Base-by-base conservation (phyloP, 1,140 invertebrate species). In the Pseudomyrmex concolor region DNA sequence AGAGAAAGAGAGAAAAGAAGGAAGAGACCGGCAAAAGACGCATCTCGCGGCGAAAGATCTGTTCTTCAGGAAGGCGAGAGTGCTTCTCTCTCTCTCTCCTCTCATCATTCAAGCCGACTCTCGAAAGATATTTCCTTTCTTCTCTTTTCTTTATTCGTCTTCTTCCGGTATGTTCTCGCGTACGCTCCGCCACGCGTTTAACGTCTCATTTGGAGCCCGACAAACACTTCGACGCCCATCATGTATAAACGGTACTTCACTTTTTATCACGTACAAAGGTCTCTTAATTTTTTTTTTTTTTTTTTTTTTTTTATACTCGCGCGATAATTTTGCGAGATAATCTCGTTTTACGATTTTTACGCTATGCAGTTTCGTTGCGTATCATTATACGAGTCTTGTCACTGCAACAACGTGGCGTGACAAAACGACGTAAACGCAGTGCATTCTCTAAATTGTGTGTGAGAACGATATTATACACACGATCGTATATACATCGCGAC, bases 21-120 rank as follows among this genome's bases (percentile, higher is more conserved):
- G 10, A 50, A 73, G 60, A 86, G 22, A 77, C 83, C 54, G 66
- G 86, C 59, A 83, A 89, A 90, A 90, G 87, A 87, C 90, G 82
- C 82, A 83, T 84, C 82, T 78, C 50, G 10, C 67, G 85, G 84
- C 70, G 54, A 80, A 67, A 74, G 87, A 90, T 90, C 88, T 34
- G 86, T 54, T 78, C 54, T 70, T 84, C 34, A 34, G n/a, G 17
- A 73, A 82, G 55, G 5, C 59, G 70, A 82, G 68, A 82, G 70
- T 15, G 43, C 43, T 55, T 10, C 4, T 64, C 15, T 34, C 4
- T 64, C 15, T 34, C 17, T 78, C 76, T 78, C 43, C 51, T 59
- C 54, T 80, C 76, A 78, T 80, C 55, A 74, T 74, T 59, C 50
- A 34, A 55, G 62, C 13, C 43, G 54, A 15, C 54, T 60, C 66